Percentiles rank a stretch among this genome's conserved stretches.
These are phyloP conservation scores for Nannoperca obscura DNA, from an alignment of 2,797 vertebrate genomes.

Conservation along the genomic window DNA sequence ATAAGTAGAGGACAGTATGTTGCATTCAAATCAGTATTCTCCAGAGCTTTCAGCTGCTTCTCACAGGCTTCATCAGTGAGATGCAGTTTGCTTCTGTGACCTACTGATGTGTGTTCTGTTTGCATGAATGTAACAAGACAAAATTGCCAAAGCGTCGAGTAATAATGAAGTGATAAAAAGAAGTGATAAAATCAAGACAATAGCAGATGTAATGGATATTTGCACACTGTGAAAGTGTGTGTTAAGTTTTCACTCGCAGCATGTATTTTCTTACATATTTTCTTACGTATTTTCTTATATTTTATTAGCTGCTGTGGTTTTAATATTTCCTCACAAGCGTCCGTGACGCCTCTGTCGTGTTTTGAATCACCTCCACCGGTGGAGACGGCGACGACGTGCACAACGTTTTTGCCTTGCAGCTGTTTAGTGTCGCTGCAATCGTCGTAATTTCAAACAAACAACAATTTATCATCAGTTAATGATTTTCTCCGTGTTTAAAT, in stretches of 20 bases:
- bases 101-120: no score
- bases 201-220: no score
- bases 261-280: no score
- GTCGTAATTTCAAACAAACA: conserved; percentile 33
- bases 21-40: no score
- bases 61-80: background rate
- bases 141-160: no score
- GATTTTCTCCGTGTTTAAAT: conserved; percentile 15
- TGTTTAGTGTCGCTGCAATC: background rate
- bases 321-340: background rate
- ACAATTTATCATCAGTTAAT: conserved; percentile 30
- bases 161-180: no score
- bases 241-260: no score
- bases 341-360: background rate
- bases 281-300: no score
- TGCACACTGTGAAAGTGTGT: no score
- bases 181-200: no score
- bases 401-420: conserved; percentile 23
- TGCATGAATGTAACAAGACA: no score
- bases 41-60: background rate
- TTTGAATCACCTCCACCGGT: conserved; percentile 6
- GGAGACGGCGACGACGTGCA: background rate
- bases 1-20: no score
- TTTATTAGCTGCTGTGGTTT: background rate
- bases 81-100: background rate